Evolutionary conservation across 2,113 vertebrate genomes (phyloP).

Genomic region (Hippoglossus stenolepis): DNA sequence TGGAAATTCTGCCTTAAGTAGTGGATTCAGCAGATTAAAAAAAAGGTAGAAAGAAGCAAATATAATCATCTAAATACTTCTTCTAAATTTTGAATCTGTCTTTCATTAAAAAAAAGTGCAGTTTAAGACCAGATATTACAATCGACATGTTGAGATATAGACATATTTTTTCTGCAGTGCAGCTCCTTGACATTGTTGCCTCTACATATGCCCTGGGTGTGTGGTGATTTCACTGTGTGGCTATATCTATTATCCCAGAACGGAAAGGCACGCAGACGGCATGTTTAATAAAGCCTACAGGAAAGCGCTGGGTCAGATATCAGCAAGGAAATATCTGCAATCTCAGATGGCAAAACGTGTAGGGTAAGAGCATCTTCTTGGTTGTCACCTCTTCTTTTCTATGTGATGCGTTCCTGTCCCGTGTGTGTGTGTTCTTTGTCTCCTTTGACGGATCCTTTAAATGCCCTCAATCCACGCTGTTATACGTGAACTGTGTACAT

Average conservation of each 20-base stretch:
- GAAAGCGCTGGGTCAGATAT: slow-evolving; percentile 92
- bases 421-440: slow-evolving; percentile 29
- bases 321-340: slow-evolving; percentile 93
- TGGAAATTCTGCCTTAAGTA: too few relatives aligned
- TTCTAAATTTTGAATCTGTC: neutral
- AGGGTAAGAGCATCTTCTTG: slow-evolving; percentile 88
- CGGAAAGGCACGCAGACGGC: slow-evolving; percentile 90
- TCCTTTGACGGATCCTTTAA: slow-evolving; percentile 41
- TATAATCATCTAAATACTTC: neutral
- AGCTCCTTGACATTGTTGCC: slow-evolving; percentile 56
- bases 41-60: too few relatives aligned
- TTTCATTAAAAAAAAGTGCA: neutral
- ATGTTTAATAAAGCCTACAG: slow-evolving; percentile 97
- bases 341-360: slow-evolving; percentile 91
- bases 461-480: slow-evolving; percentile 56
- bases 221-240: slow-evolving; percentile 79
- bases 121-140: neutral
- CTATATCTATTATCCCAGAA: slow-evolving; percentile 82
- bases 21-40: too few relatives aligned
- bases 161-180: slow-evolving; percentile 31
- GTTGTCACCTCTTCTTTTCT: slow-evolving; percentile 49
- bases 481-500: slow-evolving; percentile 21
- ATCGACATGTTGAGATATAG: too few relatives aligned
- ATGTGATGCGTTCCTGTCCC: slow-evolving; percentile 48
- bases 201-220: slow-evolving; percentile 61